phyloP scores from a whole-genome alignment of 92 coral and sea anemone genomes.

The Palythoa grandis region DNA sequence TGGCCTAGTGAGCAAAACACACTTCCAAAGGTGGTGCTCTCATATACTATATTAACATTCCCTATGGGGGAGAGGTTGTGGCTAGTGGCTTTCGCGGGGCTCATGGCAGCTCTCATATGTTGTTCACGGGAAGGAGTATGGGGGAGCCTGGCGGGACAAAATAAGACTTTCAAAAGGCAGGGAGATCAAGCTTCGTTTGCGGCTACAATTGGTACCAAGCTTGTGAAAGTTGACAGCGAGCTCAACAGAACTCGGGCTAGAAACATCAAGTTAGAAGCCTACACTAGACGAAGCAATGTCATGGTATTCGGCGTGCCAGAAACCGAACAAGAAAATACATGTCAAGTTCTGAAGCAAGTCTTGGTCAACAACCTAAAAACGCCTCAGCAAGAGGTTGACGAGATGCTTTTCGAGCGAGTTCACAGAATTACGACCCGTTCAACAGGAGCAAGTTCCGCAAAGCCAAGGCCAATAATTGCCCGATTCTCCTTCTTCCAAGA shows the following conservation, averaged over 20 bases:
- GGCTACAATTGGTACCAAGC: neutral
- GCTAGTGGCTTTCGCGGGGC: too few species aligned
- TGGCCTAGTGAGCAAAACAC: too few species aligned
- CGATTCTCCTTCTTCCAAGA: slow-evolving; percentile 24
- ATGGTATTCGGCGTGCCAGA: neutral
- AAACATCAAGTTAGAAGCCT: too few species aligned
- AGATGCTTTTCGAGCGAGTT: neutral
- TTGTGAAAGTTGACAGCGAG: neutral
- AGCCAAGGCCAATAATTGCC: slow-evolving; percentile 32
- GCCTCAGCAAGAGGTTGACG: neutral
- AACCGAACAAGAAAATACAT: neutral
- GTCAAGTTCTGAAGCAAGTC: neutral
- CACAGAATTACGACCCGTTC: neutral
- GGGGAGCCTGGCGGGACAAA: too few species aligned
- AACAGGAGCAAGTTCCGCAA: neutral
- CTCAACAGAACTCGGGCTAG: too few species aligned
- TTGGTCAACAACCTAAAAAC: neutral
- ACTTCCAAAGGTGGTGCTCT: too few species aligned
- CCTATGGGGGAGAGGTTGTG: too few species aligned
- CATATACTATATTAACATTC: too few species aligned
- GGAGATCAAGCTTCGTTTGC: neutral
- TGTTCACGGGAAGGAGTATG: too few species aligned
- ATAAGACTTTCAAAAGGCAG: too few species aligned
- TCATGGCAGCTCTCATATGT: too few species aligned
- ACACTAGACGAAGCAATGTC: neutral